A percentile compares a stretch with the other conserved stretches of the same genome.
Conservation (phyloP, 2,113 vertebrate genomes). For the Sander vitreus region DNA sequence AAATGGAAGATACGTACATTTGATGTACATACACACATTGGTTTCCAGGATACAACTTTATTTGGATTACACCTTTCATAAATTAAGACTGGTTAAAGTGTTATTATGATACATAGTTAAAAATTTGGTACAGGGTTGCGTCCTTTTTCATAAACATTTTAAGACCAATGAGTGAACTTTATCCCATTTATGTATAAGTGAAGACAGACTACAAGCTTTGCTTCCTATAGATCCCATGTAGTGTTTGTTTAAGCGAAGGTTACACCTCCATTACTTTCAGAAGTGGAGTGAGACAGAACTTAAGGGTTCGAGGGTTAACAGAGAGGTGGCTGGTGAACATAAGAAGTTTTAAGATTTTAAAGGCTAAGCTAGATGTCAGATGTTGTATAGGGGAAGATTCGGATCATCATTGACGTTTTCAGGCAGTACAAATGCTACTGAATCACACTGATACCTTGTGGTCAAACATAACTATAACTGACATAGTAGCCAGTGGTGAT, state of each 20-base stretch:
- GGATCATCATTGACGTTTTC: slow-evolving; percentile 8
- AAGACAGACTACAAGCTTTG: neutral
- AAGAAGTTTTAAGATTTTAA: neutral
- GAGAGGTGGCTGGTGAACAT: neutral
- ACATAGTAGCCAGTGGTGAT: neutral
- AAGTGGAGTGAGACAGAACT: neutral
- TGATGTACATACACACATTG: too few species aligned
- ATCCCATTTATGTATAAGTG: neutral
- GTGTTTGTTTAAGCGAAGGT: neutral
- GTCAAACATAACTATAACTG: neutral
- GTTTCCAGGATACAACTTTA: neutral
- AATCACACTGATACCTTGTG: neutral
- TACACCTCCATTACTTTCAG: neutral
- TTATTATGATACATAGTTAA: neutral
- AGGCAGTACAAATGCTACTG: too few species aligned
- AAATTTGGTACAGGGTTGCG: neutral
- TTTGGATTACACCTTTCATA: neutral
- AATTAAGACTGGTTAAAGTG: neutral
- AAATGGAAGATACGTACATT: neutral
- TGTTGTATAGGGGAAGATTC: neutral
- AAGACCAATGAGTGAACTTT: neutral
- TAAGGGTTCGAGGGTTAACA: neutral
- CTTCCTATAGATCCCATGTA: neutral
- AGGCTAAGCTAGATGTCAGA: slow-evolving; percentile 5
- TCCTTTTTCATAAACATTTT: too few species aligned